These are phyloP conservation scores for Caenorhabditis drosophilae DNA, from an alignment of 2,888 invertebrate genomes.

Conservation along the genomic window DNA sequence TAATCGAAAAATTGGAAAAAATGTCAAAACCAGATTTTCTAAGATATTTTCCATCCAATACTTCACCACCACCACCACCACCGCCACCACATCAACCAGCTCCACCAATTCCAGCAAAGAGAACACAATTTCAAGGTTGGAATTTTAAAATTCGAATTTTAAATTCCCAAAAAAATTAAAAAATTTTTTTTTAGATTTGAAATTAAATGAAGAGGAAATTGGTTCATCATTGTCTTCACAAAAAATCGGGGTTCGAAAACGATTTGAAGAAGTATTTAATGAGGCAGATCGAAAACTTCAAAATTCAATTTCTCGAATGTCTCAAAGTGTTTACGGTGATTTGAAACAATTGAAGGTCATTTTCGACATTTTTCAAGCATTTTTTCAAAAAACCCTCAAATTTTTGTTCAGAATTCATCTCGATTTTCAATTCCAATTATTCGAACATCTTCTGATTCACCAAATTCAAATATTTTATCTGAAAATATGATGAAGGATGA, in stretches of 20 bases:
- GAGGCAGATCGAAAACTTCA: constrained; percentile 6
- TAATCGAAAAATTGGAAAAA: not conserved
- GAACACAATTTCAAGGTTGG: not conserved
- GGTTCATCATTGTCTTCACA: no score
- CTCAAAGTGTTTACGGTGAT: constrained; percentile 8
- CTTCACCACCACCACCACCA: constrained; percentile 10
- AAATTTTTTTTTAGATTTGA: no score
- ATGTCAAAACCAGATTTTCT: not conserved
- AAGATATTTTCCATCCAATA: no score
- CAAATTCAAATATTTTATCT: not conserved
- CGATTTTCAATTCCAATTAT: constrained; percentile 1
- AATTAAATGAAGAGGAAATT: not conserved
- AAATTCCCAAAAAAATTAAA: not conserved
- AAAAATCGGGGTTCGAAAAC: not conserved
- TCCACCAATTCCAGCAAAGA: constrained; percentile 8
- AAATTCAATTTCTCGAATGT: constrained; percentile 8
- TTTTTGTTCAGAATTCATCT: not conserved
- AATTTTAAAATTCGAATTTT: no score
- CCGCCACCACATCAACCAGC: not conserved
- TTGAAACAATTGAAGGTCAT: not conserved
- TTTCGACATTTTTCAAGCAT: not conserved
- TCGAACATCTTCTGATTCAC: not conserved
- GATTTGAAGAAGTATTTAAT: constrained; percentile 5
- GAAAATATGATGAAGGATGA: not conserved
- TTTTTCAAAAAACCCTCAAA: no score